Conservation (phyloP, 1,140 invertebrate genomes). For the Drosophila varians region DNA sequence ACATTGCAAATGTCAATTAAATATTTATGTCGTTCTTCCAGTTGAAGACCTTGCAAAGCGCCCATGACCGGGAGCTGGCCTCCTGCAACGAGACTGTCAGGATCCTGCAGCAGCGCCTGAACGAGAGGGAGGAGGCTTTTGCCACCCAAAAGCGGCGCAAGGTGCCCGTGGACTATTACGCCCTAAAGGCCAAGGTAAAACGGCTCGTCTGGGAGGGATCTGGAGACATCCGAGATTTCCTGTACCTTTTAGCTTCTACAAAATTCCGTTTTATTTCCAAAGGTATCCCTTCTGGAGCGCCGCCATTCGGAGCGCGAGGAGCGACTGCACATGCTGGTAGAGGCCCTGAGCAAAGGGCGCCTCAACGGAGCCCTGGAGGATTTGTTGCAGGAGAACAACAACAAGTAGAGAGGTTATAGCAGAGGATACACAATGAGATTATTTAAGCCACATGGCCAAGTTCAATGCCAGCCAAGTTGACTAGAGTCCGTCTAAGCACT, state of each 20-base stretch:
- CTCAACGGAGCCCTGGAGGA: conserved; percentile 78
- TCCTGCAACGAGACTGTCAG: conserved; percentile 80
- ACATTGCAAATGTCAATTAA: too few species aligned
- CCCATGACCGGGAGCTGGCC: conserved; percentile 90
- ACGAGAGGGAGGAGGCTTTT: conserved; percentile 78
- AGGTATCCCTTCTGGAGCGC: conserved; percentile 80
- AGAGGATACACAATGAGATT: not conserved
- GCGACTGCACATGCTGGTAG: conserved; percentile 81
- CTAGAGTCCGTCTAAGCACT: conserved; percentile 43
- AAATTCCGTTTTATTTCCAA: too few species aligned
- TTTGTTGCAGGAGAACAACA: conserved; percentile 74
- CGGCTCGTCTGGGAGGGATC: too few species aligned
- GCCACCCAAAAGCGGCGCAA: conserved; percentile 81
- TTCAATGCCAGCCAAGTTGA: conserved; percentile 42
- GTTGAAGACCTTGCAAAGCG: conserved; percentile 90
- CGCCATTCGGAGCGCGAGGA: conserved; percentile 82
- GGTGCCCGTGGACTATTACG: conserved; percentile 82
- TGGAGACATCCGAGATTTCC: too few species aligned
- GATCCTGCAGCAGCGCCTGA: conserved; percentile 76
- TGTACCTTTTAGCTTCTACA: too few species aligned
- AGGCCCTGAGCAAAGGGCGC: conserved; percentile 81
- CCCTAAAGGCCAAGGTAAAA: conserved; percentile 83
- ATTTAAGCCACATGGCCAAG: conserved; percentile 32
- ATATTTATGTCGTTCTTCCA: conserved; percentile 52
- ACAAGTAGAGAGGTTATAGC: conserved; percentile 52